phyloP scores from a whole-genome alignment of 2,888 invertebrate genomes.

The Stenotaenia linearis region DNA sequence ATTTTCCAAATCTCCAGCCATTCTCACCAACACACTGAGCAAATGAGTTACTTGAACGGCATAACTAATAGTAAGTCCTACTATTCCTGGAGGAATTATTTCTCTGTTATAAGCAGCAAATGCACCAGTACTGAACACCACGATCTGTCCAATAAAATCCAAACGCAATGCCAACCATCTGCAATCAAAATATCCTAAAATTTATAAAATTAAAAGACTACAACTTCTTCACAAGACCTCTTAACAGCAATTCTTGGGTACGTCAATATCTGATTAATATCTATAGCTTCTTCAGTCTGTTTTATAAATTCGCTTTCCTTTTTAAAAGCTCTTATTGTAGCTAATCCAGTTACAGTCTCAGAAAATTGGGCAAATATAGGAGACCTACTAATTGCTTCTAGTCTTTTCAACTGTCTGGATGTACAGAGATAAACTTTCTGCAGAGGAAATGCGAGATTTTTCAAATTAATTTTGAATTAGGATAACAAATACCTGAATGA shows the following conservation, averaged over 20 bases:
- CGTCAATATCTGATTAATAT: neutral
- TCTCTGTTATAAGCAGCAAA: conserved; percentile 68
- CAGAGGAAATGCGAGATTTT: neutral
- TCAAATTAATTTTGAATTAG: neutral
- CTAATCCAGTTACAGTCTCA: conserved; percentile 24
- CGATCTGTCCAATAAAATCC: conserved; percentile 92
- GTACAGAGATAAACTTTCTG: conserved; percentile 27
- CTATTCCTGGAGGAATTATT: conserved; percentile 47
- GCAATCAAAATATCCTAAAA: conserved; percentile 13
- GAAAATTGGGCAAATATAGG: conserved; percentile 31
- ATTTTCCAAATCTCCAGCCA: conserved; percentile 94
- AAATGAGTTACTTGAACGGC: conserved; percentile 64
- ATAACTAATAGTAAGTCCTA: conserved; percentile 77
- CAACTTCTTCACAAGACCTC: neutral
- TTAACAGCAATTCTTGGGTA: conserved; percentile 31
- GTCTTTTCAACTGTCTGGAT: conserved; percentile 26
- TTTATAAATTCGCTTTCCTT: conserved; percentile 10
- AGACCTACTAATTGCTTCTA: conserved; percentile 31
- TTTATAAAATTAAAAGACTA: neutral
- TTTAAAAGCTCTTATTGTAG: conserved; percentile 27
- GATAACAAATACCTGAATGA: conserved; percentile 13
- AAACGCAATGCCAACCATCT: conserved; percentile 91
- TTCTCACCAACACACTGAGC: conserved; percentile 90
- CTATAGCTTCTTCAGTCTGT: neutral
- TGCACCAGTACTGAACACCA: conserved; percentile 87